Evolutionary conservation across 2,113 vertebrate genomes (phyloP).

Genomic region (Eupsittula cactorum): DNA sequence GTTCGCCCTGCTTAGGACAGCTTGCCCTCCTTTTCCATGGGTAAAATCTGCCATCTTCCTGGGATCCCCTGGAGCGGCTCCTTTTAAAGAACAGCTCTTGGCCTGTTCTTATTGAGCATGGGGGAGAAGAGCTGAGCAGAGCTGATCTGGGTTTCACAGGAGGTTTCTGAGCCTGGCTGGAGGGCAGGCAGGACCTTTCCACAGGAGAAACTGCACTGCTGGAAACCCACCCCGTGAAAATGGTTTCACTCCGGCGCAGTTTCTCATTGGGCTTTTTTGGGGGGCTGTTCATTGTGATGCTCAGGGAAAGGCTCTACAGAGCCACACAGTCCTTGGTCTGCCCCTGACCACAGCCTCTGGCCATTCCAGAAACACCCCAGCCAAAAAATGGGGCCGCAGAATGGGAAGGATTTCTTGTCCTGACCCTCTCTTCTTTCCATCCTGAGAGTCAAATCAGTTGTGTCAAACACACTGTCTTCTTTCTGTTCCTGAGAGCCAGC

Average conservation of each 20-base stretch:
- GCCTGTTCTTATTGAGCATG: not conserved
- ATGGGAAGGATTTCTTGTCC: not conserved
- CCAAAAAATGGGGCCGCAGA: not conserved
- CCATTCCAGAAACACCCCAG: not conserved
- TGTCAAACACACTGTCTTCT: not conserved
- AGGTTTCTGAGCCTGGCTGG: not conserved
- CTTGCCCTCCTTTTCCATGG: not conserved
- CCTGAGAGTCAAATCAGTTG: accelerated
- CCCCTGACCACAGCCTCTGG: not conserved
- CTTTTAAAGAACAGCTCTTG: not conserved
- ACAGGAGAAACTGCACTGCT: accelerated
- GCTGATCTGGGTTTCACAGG: not conserved
- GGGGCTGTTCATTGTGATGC: not conserved
- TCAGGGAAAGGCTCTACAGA: not conserved
- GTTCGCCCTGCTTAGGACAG: not conserved
- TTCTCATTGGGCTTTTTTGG: not conserved
- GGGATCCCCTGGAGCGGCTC: not conserved
- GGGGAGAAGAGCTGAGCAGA: not conserved
- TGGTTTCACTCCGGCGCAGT: not conserved
- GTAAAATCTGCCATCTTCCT: not conserved
- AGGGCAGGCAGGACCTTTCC: not conserved
- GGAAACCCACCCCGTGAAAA: not conserved
- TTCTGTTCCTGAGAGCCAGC: not conserved
- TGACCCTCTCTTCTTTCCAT: not conserved
- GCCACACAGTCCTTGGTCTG: not conserved